Conservation (phyloP, 2,797 vertebrate species). For the Chelon labrosus region DNA sequence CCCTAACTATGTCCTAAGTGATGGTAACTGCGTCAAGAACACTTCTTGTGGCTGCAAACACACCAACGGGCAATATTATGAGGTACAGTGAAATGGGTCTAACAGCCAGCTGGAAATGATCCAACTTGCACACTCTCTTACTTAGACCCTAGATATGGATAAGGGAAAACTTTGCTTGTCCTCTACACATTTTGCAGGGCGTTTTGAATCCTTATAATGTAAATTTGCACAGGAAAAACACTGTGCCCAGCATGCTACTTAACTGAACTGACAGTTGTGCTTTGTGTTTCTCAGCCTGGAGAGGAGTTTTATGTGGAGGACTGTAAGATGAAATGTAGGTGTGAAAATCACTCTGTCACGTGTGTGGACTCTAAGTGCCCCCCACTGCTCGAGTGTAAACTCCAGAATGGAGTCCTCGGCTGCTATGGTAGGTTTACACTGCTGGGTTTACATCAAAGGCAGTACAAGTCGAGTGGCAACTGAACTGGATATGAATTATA, state of each 20-base stretch:
- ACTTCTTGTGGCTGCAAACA: constrained; percentile 76
- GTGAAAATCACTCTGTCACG: too few relatives aligned
- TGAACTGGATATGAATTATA: neutral
- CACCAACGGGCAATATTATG: constrained; percentile 78
- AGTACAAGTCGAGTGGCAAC: neutral
- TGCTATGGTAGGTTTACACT: constrained; percentile 84
- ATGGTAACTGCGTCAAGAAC: constrained; percentile 75
- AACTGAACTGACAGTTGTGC: too few relatives aligned
- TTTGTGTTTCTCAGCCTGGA: constrained; percentile 72
- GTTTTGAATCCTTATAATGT: neutral
- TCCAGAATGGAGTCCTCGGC: constrained; percentile 77
- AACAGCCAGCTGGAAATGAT: neutral
- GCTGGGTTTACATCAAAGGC: constrained; percentile 63
- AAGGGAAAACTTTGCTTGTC: neutral
- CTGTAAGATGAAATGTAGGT: too few relatives aligned
- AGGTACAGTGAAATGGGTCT: constrained; percentile 48
- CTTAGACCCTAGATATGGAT: neutral
- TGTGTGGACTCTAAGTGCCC: constrained; percentile 77
- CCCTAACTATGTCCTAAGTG: constrained; percentile 81
- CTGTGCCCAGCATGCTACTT: too few relatives aligned
- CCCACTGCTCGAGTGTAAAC: constrained; percentile 77
- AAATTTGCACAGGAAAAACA: too few relatives aligned
- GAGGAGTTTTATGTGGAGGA: too few relatives aligned
- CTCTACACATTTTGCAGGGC: neutral
- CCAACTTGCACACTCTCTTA: too few relatives aligned